phyloP scores from a whole-genome alignment of 2,888 invertebrate genomes.

The Julus scandinavius region DNA sequence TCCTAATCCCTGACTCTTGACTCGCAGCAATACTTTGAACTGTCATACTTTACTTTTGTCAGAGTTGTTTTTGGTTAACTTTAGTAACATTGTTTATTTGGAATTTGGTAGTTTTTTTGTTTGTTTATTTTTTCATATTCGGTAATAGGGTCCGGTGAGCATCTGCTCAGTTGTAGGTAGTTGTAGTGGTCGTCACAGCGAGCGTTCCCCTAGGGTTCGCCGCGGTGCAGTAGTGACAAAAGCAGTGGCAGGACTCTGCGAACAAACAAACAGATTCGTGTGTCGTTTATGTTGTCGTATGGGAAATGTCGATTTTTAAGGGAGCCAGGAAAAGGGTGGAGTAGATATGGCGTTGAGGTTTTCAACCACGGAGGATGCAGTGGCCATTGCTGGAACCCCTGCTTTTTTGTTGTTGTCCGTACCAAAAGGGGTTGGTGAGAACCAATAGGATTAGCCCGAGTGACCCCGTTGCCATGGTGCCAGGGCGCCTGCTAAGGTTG shows the following conservation, averaged over 20 bases:
- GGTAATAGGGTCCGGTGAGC: not conserved
- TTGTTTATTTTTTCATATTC: not conserved
- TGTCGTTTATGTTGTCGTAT: not conserved
- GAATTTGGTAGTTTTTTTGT: too few species aligned
- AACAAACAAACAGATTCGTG: slow-evolving; percentile 29
- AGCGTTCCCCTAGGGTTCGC: not conserved
- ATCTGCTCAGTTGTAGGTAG: not conserved
- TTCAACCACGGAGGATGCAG: slow-evolving; percentile 17
- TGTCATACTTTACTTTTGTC: too few species aligned
- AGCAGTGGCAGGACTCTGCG: not conserved
- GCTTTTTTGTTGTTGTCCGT: slow-evolving; percentile 9
- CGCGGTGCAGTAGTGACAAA: slow-evolving; percentile 15
- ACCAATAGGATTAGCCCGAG: slow-evolving; percentile 47
- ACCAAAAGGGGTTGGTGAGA: slow-evolving; percentile 47
- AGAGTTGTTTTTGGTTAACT: too few species aligned
- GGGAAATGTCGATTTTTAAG: slow-evolving; percentile 8
- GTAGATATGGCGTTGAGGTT: slow-evolving; percentile 13
- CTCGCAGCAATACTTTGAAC: too few species aligned
- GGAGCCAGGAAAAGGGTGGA: slow-evolving; percentile 36
- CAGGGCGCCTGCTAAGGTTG: slow-evolving; percentile 48
- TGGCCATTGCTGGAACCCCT: slow-evolving; percentile 9
- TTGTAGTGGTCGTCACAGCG: not conserved
- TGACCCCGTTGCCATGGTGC: slow-evolving; percentile 49
- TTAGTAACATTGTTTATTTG: too few species aligned
- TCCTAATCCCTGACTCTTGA: too few species aligned